Evolutionary conservation across 2,797 vertebrate genomes (phyloP), one percentile per base, ranked within the genome.

Genomic region (Pangasius macronema): DNA sequence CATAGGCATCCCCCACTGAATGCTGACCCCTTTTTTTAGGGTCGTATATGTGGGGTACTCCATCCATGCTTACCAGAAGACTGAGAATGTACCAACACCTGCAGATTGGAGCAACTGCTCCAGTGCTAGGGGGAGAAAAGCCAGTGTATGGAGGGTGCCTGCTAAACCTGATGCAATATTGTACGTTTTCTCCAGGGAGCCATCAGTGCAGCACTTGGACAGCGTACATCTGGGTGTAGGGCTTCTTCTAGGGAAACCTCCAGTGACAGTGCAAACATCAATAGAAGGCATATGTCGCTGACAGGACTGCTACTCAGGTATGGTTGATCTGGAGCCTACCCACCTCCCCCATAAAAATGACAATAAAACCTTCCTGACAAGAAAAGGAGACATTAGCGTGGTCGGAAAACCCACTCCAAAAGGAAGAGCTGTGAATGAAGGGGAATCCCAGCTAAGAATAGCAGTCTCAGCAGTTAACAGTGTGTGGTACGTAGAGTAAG

Each of bases 371-470:
- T 51, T 76, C 46, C 39, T 80, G 33, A 6, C 10, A 14, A 80
- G n/a, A 22, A 76, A 76, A 57, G 18, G 18, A 57, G 18, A 24
- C 53, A 24, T 16, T 27, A 18, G 27, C 33, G 61, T 67, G 24
- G 16, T 11, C 4, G 42, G 61, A 49, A 83, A 53, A 51, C 42
- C 42, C 33, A 63, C 22, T 82, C 13, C 46, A 51, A 67, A 83
- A 33, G 18, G 30, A 33, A 82, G 14, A 46, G 24, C 39, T 82
- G 24, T 46, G 39, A 63, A n/a, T 30, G 59, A 82, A 22, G 1
- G 30, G 82, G 46, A 51, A 83, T 68, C 46, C 82, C 63, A 83
- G n/a, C 82, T 68, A 83, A 83, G 42, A 83, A 83, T 83, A 82
- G 61, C n/a, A 67, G 63, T 51, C 63, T 33, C 82, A 51, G 82